These are phyloP conservation scores for Premnoplex brunnescens DNA, from an alignment of 2,797 vertebrate species.

Conservation along the genomic window DNA sequence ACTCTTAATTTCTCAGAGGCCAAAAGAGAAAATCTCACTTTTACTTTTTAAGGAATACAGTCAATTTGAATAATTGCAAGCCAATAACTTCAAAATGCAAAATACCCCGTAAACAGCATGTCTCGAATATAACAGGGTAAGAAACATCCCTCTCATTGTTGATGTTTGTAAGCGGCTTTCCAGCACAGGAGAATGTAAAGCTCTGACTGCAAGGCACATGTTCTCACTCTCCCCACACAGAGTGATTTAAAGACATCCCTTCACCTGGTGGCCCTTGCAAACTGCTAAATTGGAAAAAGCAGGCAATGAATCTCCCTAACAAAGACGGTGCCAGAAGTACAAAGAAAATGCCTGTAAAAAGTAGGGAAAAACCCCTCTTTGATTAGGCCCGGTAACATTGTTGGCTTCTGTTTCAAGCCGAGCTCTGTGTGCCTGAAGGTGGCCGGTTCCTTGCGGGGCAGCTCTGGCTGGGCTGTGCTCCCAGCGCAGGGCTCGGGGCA, in stretches of 20 bases:
- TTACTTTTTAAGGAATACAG: background rate
- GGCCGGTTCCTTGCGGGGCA: background rate
- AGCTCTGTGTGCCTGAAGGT: background rate
- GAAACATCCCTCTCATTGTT: background rate
- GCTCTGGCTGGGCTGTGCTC: background rate
- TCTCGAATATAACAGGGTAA: background rate
- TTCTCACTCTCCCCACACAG: background rate
- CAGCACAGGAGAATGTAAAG: background rate
- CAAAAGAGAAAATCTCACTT: background rate
- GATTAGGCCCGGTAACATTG: background rate
- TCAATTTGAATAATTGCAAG: background rate
- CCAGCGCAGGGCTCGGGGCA: background rate
- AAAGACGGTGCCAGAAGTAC: background rate
- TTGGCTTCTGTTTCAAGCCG: slow-evolving; percentile 23
- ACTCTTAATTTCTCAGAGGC: background rate
- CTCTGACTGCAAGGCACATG: background rate
- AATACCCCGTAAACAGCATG: background rate
- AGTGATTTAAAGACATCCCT: slow-evolving; percentile 1
- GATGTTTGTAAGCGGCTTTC: background rate
- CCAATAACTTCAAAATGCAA: background rate
- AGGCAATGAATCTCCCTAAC: slow-evolving; percentile 4
- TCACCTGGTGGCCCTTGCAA: background rate
- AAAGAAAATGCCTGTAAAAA: slow-evolving; percentile 6
- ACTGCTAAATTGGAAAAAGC: background rate
- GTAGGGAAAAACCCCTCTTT: background rate